phyloP scores from a whole-genome alignment of 2,888 invertebrate genomes.

The Andrena trimmerana region DNA sequence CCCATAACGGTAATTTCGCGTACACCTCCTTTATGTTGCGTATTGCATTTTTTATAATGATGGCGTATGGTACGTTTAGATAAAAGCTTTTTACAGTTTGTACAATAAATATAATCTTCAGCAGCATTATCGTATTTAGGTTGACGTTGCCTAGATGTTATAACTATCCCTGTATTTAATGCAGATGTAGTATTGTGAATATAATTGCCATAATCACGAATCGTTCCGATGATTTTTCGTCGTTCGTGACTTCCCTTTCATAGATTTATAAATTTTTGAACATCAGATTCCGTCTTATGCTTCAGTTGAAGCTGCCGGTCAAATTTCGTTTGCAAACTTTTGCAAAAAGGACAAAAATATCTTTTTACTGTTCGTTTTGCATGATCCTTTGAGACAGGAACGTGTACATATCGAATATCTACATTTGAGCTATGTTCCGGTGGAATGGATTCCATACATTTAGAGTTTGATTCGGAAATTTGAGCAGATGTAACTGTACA shows the following conservation, averaged over 20 bases:
- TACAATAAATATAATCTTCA: neutral
- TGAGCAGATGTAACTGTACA: neutral
- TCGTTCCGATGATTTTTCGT: constrained; percentile 44
- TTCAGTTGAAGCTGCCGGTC: neutral
- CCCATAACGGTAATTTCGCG: no score
- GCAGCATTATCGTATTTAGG: constrained; percentile 36
- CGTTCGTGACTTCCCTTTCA: constrained; percentile 34
- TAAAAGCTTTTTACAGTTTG: no score
- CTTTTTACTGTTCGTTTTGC: neutral
- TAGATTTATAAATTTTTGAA: constrained; percentile 51
- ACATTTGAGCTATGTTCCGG: neutral
- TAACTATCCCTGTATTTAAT: constrained; percentile 59
- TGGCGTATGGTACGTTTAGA: no score
- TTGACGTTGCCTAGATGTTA: constrained; percentile 60
- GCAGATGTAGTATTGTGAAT: constrained; percentile 51
- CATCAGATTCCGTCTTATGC: constrained; percentile 56
- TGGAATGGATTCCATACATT: neutral
- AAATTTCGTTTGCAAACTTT: constrained; percentile 47
- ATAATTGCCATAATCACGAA: constrained; percentile 55
- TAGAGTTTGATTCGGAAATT: neutral
- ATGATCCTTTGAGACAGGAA: neutral
- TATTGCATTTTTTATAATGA: no score
- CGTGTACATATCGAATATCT: neutral
- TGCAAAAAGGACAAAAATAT: constrained; percentile 66
- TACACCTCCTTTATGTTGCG: no score